Percentiles rank a stretch among this genome's conserved stretches.
phyloP scores from a whole-genome alignment of 2,113 vertebrate species.

The Rhynchomys soricoides region DNA sequence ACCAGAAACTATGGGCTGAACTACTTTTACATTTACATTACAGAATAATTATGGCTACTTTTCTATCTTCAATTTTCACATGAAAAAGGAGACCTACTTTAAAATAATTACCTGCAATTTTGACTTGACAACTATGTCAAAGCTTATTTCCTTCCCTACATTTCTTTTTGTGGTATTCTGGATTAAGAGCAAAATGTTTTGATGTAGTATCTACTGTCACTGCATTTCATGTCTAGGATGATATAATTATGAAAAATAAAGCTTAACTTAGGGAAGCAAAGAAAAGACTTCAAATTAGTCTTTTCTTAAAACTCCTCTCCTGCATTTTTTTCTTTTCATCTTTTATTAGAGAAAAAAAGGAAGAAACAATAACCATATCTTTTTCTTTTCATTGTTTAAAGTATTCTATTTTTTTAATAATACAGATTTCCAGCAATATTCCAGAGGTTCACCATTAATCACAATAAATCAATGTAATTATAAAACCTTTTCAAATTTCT shows the following conservation, averaged over 20 bases:
- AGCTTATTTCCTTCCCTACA: conserved; percentile 57
- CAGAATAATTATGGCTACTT: conserved; percentile 67
- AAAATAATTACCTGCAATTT: conserved; percentile 78
- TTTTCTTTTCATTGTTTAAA: conserved; percentile 11
- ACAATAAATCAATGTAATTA: background rate
- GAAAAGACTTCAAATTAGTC: background rate
- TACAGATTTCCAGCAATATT: background rate
- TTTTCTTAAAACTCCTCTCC: background rate
- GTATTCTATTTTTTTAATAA: background rate
- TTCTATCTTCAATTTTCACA: conserved; percentile 73
- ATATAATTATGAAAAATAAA: conserved; percentile 78
- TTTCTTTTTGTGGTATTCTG: conserved; percentile 54
- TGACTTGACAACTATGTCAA: conserved; percentile 73
- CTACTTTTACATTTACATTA: conserved; percentile 58
- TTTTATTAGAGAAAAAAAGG: background rate
- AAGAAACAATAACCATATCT: background rate
- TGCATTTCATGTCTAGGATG: conserved; percentile 69
- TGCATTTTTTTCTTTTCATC: background rate
- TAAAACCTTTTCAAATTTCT: background rate
- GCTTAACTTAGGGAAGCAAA: conserved; percentile 33
- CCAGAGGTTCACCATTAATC: background rate
- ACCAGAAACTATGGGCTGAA: background rate
- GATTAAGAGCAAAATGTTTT: conserved; percentile 77
- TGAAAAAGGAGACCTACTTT: conserved; percentile 62
- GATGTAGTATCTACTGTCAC: conserved; percentile 72